These are phyloP conservation scores for Sciurus carolinensis DNA, from an alignment of 2,797 vertebrate species.

Conservation along the genomic window DNA sequence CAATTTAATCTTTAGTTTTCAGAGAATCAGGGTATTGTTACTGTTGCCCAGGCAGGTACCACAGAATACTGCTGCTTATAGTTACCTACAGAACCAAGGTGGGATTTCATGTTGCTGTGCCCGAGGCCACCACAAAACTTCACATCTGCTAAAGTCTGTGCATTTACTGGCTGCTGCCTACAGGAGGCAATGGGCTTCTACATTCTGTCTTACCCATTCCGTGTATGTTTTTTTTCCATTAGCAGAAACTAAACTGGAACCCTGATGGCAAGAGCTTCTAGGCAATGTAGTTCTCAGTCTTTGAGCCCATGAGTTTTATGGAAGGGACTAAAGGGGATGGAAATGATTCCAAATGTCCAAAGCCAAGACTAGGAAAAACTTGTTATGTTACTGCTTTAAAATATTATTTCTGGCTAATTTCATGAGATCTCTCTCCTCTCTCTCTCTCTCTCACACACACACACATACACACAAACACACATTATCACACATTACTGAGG, in stretches of 20 bases:
- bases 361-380: not conserved
- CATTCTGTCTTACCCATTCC: not conserved
- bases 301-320: not conserved
- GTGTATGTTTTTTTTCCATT: not conserved
- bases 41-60: not conserved
- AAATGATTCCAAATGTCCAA: not conserved
- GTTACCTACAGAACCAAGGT: not conserved
- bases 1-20: not conserved
- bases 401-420: conserved; percentile 28
- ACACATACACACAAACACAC: not conserved
- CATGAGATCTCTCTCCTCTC: not conserved
- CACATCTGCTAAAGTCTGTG: not conserved
- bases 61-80: not conserved
- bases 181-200: not conserved
- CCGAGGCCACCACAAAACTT: not conserved
- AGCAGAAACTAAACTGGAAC: not conserved
- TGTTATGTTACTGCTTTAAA: conserved; percentile 7
- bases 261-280: not conserved
- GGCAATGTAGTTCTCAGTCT: not conserved
- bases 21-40: not conserved
- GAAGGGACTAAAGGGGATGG: not conserved
- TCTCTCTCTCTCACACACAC: not conserved
- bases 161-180: not conserved
- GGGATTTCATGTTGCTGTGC: not conserved
- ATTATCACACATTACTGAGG: not conserved